Evolutionary conservation across 2,888 invertebrate genomes (phyloP).

Genomic region (Alloscopus bannaensis): DNA sequence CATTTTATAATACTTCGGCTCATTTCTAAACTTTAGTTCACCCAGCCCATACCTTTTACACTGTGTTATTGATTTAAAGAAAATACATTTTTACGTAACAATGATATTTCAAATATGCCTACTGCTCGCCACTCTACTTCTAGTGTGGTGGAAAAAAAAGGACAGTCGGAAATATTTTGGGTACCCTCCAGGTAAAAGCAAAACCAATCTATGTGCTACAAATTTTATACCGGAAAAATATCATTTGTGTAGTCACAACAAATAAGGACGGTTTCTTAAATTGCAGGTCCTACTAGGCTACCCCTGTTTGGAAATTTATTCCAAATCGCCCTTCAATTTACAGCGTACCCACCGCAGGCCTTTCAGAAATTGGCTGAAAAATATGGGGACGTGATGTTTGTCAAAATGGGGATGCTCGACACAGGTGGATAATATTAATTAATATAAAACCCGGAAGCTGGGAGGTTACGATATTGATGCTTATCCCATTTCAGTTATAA

Average conservation of each 20-base stretch:
- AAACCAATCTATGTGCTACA: too few relatives aligned
- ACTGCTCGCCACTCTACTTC: not conserved
- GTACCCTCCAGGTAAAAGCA: constrained; percentile 1
- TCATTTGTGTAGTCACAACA: not conserved
- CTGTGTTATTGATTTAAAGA: too few relatives aligned
- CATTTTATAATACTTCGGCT: too few relatives aligned
- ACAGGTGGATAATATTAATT: not conserved
- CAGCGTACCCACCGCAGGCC: constrained; percentile 12
- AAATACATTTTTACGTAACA: too few relatives aligned
- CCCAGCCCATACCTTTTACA: too few relatives aligned
- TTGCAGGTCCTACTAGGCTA: constrained; percentile 38
- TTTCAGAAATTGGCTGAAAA: constrained; percentile 19
- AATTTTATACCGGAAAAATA: not conserved
- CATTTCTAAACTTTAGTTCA: too few relatives aligned
- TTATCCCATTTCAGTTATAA: not conserved
- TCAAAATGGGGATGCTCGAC: constrained; percentile 7
- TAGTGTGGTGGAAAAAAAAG: not conserved
- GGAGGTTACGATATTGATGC: not conserved
- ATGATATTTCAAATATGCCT: too few relatives aligned
- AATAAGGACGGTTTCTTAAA: not conserved
- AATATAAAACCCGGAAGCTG: not conserved
- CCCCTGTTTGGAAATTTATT: constrained; percentile 39
- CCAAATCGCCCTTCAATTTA: not conserved
- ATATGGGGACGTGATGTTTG: constrained; percentile 43
- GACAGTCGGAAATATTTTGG: not conserved